Percentiles rank a stretch among this genome's conserved stretches.
Conservation (phyloP, 2,113 vertebrate species). For the Craseonycteris thonglongyai region DNA sequence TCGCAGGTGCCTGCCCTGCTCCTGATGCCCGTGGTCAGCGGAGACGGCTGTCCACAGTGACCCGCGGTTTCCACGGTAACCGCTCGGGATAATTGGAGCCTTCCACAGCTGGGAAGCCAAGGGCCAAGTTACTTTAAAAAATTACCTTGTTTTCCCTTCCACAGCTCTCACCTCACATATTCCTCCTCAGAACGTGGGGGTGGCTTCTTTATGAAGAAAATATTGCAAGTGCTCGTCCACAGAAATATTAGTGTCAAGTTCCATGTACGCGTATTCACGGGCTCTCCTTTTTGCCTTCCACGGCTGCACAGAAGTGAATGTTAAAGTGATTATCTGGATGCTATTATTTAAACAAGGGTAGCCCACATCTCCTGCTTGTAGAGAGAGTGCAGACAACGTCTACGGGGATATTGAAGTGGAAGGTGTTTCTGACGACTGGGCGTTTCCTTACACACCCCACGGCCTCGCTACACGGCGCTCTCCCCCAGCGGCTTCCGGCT, state of each 20-base stretch:
- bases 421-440: background rate
- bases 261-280: background rate
- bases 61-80: constrained; percentile 10
- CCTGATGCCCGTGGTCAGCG: background rate
- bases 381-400: background rate
- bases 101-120: background rate
- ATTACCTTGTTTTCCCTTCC: background rate
- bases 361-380: background rate
- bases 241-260: constrained; percentile 16
- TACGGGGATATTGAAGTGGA: background rate
- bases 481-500: background rate
- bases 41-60: background rate
- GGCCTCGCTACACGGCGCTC: too few species aligned
- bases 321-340: background rate
- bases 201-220: constrained; percentile 22
- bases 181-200: background rate
- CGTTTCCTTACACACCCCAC: background rate
- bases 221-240: background rate
- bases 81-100: background rate
- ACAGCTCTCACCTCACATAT: background rate
- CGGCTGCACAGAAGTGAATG: background rate
- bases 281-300: background rate
- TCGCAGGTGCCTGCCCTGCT: too few species aligned
- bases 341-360: too few species aligned
- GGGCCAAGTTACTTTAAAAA: constrained; percentile 24